These are phyloP conservation scores for Amphiprion ocellaris DNA, from an alignment of 2,113 vertebrate species.

Conservation along the genomic window DNA sequence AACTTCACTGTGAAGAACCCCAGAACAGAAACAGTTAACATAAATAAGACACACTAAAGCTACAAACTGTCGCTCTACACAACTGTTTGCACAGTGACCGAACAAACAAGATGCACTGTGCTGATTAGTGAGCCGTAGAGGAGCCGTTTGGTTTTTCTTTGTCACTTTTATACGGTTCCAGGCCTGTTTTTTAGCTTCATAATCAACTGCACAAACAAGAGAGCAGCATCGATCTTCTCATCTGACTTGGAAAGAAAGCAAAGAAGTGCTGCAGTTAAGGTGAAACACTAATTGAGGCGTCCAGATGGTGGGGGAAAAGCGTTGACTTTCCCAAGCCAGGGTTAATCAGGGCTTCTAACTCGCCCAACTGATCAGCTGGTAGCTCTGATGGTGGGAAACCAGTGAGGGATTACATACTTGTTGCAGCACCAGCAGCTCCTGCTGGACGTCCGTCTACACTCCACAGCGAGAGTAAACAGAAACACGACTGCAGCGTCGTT, in stretches of 20 bases:
- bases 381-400: slow-evolving; percentile 8
- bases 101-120: background rate
- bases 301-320: background rate
- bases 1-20: background rate
- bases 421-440: background rate
- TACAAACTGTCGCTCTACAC: background rate
- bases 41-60: background rate
- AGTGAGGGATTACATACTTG: background rate
- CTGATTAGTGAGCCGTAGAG: too few relatives aligned
- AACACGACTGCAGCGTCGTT: slow-evolving; percentile 1
- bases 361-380: background rate
- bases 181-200: slow-evolving; percentile 9
- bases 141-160: background rate
- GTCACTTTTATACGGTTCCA: background rate
- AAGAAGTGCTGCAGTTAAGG: background rate
- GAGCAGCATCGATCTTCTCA: background rate
- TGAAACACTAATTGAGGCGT: background rate
- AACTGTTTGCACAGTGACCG: background rate
- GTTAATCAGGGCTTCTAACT: background rate
- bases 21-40: background rate
- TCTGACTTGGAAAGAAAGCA: background rate
- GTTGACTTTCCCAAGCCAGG: background rate
- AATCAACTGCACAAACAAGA: slow-evolving; percentile 9
- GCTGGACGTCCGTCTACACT: slow-evolving; percentile 11
- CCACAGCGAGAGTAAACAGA: background rate